Percentiles rank a stretch among this genome's conserved stretches.
phyloP scores from a whole-genome alignment of 2,888 invertebrate species.

The Osmoderma eremita region DNA sequence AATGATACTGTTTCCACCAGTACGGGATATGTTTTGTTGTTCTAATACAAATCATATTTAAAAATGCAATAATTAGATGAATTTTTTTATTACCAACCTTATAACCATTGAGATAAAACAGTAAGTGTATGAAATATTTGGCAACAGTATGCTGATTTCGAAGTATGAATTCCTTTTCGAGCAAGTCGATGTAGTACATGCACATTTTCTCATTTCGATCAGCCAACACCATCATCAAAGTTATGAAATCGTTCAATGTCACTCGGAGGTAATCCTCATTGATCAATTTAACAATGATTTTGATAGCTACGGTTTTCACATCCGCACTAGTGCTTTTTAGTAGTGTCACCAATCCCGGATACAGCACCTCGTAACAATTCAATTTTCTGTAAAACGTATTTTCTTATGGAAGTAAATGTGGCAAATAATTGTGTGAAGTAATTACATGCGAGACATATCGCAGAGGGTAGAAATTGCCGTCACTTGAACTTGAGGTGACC shows the following conservation, averaged over 20 bases:
- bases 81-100: conserved; percentile 8
- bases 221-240: conserved; percentile 17
- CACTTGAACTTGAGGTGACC: conserved; percentile 2
- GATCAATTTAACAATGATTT: conserved; percentile 23
- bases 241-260: conserved; percentile 6
- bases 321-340: conserved; percentile 1
- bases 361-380: conserved; percentile 11
- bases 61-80: too few relatives aligned
- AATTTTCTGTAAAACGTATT: conserved; percentile 18
- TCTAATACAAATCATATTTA: conserved; percentile 2
- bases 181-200: conserved; percentile 10
- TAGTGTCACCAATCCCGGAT: conserved; percentile 17
- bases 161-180: conserved; percentile 24
- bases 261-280: conserved; percentile 22
- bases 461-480: conserved; percentile 19
- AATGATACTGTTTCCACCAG: neutral
- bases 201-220: conserved; percentile 28
- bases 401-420: neutral
- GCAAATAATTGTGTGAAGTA: neutral
- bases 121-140: conserved; percentile 23
- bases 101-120: conserved; percentile 28
- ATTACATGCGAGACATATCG: conserved; percentile 29
- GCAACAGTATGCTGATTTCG: conserved; percentile 14
- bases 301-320: conserved; percentile 26
- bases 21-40: neutral